Evolutionary conservation across 2,888 invertebrate genomes (phyloP), one percentile per base, ranked within the genome.

Genomic region (Lepidonotus clava): DNA sequence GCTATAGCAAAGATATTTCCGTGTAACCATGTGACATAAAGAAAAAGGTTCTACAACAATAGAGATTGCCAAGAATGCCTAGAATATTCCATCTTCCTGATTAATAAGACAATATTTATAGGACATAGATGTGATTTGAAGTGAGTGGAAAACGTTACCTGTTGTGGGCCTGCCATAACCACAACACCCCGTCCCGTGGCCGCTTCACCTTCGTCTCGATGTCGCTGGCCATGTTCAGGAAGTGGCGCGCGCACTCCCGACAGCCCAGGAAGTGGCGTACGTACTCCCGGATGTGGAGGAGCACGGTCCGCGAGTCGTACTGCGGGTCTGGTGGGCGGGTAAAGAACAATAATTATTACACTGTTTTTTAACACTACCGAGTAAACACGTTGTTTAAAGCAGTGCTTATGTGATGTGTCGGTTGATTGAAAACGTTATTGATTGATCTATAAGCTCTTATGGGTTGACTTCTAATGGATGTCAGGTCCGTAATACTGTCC

Each of bases 101-200:
- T 95, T 90, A 99, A 96, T 51, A 51, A n/a, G n/a, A n/a, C n/a
- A n/a, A n/a, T n/a, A n/a, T n/a, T n/a, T n/a, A n/a, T n/a, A n/a
- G n/a, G n/a, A n/a, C n/a, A n/a, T n/a, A n/a, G n/a, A n/a, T n/a
- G n/a, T n/a, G n/a, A n/a, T n/a, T 46, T 46, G 46, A 46, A 46
- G 18, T 46, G 8, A 18, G 18, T 46, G 46, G 46, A 46, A 11
- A 18, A 18, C 46, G 8, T 80, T 41, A 80, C 87, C 97, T 96
- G 94, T 99, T 99, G 93, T 99, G 98, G 0, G 97, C 97, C 91
- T 95, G 95, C 99, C 99, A 99, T 36, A 99, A 95, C 98, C 98
- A 99, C 53, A 98, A 8, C 8, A 80, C 40, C 90, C 96, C 96
- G 84, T 95, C 96, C 28, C 95, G 95, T 94, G 32, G 41, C 89